Evolutionary conservation across 2,113 vertebrate genomes (phyloP), one percentile per base, ranked within the genome.

Genomic region (Paradoxurus hermaphroditus): DNA sequence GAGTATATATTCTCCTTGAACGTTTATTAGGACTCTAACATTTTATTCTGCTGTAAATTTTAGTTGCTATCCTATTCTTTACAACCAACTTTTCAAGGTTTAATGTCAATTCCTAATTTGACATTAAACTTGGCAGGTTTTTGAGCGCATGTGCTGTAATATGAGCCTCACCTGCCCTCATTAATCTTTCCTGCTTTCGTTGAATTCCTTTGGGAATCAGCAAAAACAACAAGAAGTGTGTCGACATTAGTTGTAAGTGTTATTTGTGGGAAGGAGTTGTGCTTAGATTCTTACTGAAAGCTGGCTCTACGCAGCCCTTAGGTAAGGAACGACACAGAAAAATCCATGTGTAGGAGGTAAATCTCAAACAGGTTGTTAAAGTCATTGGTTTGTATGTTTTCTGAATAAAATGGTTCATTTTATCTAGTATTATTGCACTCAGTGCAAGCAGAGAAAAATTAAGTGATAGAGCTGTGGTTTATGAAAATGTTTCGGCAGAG

Each of bases 1-100:
- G 41, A 85, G 39, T 95, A 7, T 96, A 94, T 96, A 92, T 70
- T 93, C 94, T 97, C 95, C 92, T 97, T 97, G 94, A 87, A 93
- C 92, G 94, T 98, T 98, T 97, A 97, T 97, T 97, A 88, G 89
- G 72, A 67, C 46, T 41, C 59, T 97, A 97, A 94, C 84, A 86
- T 96, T 98, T 98, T 97, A 98, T 91, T 96, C 92, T 94, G 92
- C 67, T 92, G 56, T 97, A 96, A 98, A 98, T 97, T 98, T 97
- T 95, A 82, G 92, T 95, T 96, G 77, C 51, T 53, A 83, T 68
- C 73, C 86, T 86, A 96, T 95, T 83, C 62, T 98, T 97, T 97
- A 96, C 87, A 89, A 85, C 53, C 51, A 88, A 73, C 34, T 96
- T 97, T 98, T 97, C 87, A 95, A 92, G 56, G 79, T 95, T 97